phyloP scores from a whole-genome alignment of 2,113 vertebrate genomes.

The Gopherus flavomarginatus region DNA sequence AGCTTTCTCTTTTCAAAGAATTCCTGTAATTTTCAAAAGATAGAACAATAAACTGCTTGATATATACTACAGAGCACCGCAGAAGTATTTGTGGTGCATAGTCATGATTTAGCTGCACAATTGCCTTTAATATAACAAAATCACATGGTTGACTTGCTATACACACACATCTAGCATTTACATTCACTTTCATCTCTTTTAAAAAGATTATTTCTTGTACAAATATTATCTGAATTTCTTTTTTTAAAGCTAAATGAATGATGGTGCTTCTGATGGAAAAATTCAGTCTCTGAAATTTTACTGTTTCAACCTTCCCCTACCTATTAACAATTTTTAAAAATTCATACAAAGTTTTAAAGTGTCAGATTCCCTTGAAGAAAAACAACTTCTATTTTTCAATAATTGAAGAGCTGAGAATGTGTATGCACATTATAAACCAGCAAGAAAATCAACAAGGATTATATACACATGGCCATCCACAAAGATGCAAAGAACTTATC shows the following conservation, averaged over 20 bases:
- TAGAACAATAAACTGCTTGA: slow-evolving; percentile 6
- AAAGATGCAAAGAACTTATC: neutral
- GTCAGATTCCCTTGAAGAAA: neutral
- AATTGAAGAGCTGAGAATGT: neutral
- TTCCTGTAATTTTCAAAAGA: slow-evolving; percentile 82
- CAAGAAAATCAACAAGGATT: neutral
- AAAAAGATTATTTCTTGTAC: neutral
- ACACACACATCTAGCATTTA: neutral
- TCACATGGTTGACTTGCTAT: neutral
- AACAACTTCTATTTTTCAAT: neutral
- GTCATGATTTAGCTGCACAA: neutral
- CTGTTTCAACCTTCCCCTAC: neutral
- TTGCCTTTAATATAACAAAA: neutral
- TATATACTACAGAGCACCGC: neutral
- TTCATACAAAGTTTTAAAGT: neutral
- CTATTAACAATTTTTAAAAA: neutral
- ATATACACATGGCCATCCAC: neutral
- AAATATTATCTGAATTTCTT: neutral
- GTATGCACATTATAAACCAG: neutral
- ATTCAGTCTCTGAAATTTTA: neutral
- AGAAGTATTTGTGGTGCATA: neutral
- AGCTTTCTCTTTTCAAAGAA: slow-evolving; percentile 93
- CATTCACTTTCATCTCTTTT: neutral
- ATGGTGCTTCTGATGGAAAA: neutral
- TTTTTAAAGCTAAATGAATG: neutral